Evolutionary conservation across 2,888 invertebrate genomes (phyloP), one percentile per base, ranked within the genome.

Genomic region (Drosophila fulvimacula): DNA sequence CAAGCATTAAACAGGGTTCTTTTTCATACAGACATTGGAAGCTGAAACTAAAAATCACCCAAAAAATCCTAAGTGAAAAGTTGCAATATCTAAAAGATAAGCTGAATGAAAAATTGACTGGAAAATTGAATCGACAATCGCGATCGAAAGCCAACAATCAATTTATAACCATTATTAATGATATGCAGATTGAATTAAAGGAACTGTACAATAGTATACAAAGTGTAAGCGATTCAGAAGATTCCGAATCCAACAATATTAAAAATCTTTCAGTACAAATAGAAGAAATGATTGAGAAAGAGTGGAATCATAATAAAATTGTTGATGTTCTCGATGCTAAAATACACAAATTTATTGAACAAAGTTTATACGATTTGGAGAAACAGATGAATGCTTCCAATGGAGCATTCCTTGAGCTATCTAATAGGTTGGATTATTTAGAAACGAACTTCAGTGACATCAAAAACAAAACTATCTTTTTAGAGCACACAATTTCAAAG

Each of bases 401-500:
- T 10, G n/a, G 27, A 46, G n/a, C 48, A 34, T 11, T n/a, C 7
- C 5, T 0, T 2, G 30, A 48, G 5, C 9, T 34, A 17, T 38
- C 2, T 15, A 24, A 1, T 3, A 65, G 46, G 17, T 30, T 74
- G 11, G 38, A 32, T 17, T 17, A 36, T 1, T 13, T 69, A 9
- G 53, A 74, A 56, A 39, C 42, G 0, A 38, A 38, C 11, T 41
- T 60, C 3, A 44, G n/a, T 2, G 34, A 39, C 11, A 48, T 39
- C 15, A 42, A 0, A 11, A 62, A 15, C n/a, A 19, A n/a, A 41
- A 53, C 17, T 11, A 7, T 13, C 0, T 13, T 11, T 4, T 10
- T 15, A 10, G 39, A 38, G 39, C 15, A 48, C 21, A 19, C 2
- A 1, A 32, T 65, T 41, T n/a, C 42, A 15, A 21, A 41, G 0